phyloP scores from a whole-genome alignment of 1,140 invertebrate genomes.

The Potamilus streckersoni region DNA sequence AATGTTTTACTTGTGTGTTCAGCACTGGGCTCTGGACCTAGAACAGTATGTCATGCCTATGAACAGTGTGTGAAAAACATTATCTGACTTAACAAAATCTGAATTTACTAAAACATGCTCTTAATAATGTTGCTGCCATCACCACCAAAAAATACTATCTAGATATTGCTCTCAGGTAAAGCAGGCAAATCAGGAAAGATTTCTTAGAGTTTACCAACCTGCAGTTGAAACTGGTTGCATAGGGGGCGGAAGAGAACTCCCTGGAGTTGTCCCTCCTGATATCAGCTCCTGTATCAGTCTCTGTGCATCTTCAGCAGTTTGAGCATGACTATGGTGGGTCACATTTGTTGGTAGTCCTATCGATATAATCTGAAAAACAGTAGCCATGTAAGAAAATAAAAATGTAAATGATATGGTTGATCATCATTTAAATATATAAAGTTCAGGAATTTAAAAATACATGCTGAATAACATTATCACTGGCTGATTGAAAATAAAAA shows the following conservation, averaged over 20 bases:
- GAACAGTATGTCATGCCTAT: neutral
- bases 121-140: too few species aligned
- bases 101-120: neutral
- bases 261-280: slow-evolving; percentile 16
- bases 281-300: slow-evolving; percentile 26
- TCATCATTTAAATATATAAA: neutral
- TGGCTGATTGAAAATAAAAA: neutral
- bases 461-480: neutral
- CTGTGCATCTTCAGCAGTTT: slow-evolving; percentile 23
- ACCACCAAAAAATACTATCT: neutral
- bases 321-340: slow-evolving; percentile 21
- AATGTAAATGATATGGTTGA: neutral
- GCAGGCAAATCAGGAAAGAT: neutral
- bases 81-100: neutral
- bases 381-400: neutral
- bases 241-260: slow-evolving; percentile 24
- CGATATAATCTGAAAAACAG: slow-evolving; percentile 12
- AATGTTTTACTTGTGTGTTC: too few species aligned
- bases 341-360: slow-evolving; percentile 32
- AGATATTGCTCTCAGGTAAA: neutral
- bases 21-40: too few species aligned
- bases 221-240: slow-evolving; percentile 9
- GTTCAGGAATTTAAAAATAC: neutral
- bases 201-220: neutral
- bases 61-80: too few species aligned